Evolutionary conservation across 2,113 vertebrate genomes (phyloP), one percentile per base, ranked within the genome.

Genomic region (Corydoras sp.): DNA sequence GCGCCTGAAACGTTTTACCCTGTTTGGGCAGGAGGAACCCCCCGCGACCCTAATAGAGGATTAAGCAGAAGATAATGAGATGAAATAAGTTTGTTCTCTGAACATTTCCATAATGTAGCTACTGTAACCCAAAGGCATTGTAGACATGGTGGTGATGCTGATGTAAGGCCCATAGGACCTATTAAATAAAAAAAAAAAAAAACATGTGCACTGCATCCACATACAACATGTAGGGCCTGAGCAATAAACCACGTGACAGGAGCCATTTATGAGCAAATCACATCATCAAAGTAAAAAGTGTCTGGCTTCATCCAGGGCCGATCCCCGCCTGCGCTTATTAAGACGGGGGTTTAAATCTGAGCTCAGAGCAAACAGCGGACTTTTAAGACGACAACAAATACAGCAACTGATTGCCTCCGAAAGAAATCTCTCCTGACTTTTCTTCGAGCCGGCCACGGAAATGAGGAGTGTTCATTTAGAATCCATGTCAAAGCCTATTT

Each of bases 401-500:
- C 60, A n/a, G 18, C 62, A 53, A 63, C 54, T 73, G 62, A 73
- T 73, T 31, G 48, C 64, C 63, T 58, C 48, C 68, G 61, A 53
- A 43, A 18, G 51, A 64, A 62, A 68, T 68, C 62, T 71, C 48
- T 53, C 18, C 60, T 56, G 71, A 74, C 43, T 48, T 73, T 59
- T 58, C 70, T 75, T 73, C 65, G 51, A 58, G 56, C 66, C 62
- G 49, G 35, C 70, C 67, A 63, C 50, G 67, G 68, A 78, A 75
- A 68, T 73, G 64, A 71, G 56, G 75, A 67, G 51, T 58, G 69
- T 66, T 35, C 71, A 56, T 61, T 75, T 10, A 63, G 30, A 56
- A 72, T 80, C 64, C 64, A 53, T 60, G 74, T 74, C 73, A 70
- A 63, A 68, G 35, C 48, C 73, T 77, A 72, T 77, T 76, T 77